Evolutionary conservation across 2,113 vertebrate species (phyloP).

Genomic region (Tachycineta bicolor): DNA sequence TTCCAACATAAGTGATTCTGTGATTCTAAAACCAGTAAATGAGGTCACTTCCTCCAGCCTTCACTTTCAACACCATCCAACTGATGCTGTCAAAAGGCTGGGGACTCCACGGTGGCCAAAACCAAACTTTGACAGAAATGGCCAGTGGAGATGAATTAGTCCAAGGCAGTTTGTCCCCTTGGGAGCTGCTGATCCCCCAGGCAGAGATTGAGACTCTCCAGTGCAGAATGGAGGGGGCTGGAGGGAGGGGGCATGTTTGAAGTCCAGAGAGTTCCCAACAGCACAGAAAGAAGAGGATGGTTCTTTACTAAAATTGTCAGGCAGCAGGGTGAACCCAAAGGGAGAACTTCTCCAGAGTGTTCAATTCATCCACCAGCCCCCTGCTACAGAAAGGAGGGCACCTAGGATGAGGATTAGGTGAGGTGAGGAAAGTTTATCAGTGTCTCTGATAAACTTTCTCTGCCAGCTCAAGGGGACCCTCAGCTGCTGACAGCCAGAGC

Average conservation of each 20-base stretch:
- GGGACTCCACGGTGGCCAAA: not conserved
- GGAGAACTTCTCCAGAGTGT: not conserved
- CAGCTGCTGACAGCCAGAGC: constrained; percentile 5
- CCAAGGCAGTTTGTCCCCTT: not conserved
- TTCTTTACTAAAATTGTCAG: not conserved
- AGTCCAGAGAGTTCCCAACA: not conserved
- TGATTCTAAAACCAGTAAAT: not conserved
- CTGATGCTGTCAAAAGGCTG: not conserved
- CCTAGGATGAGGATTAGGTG: not conserved
- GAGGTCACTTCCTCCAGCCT: not conserved
- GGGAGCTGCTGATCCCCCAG: not conserved
- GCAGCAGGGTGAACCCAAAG: not conserved
- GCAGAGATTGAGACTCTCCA: not conserved
- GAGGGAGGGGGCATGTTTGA: not conserved
- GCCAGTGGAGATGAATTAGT: not conserved
- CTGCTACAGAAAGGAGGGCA: not conserved
- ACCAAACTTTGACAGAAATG: not conserved
- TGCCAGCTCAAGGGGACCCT: not conserved
- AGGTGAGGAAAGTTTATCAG: not conserved
- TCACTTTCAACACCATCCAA: not conserved
- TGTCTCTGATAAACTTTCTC: not conserved
- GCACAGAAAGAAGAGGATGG: not conserved
- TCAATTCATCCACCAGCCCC: not conserved
- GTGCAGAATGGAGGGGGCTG: fast-evolving
- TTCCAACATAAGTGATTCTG: not conserved